Base-by-base conservation (phyloP, 1,140 invertebrate species). In the Conopomorpha cramerella region DNA sequence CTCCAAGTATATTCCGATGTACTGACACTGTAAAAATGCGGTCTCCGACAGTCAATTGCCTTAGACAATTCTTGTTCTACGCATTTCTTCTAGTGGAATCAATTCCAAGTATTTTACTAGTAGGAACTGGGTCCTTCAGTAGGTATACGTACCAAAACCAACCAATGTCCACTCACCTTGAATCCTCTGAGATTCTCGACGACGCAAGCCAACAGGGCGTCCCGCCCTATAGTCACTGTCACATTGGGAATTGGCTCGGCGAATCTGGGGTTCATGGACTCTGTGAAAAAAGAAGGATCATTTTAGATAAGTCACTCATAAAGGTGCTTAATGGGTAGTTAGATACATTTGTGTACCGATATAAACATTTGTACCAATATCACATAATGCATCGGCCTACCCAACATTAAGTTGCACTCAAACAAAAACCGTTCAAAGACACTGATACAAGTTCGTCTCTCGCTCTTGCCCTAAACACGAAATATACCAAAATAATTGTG, bases 201-300 rank as follows among this genome's bases (percentile, higher is more conserved):
- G 19, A 96, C 90, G 56, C 95, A 98, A 2, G 93, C 92, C 33
- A 98, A 78, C 8, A 95, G 72, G 8, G 93, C 94, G 58, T 95
- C 92, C 42, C 91, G 83, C 8, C 93, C 93, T 3, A 92, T 85
- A 10, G 91, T 91, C 1, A 95, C 92, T 2, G 94, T 97, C 29
- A 97, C 90, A 78, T 97, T 97, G 17, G 90, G 88, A 62, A 96
- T 93, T 26, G 90, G 87, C 49, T 95, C 93, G 18, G 93, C 89
- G 62, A 98, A 95, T 62, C 84, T 83, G 6, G 92, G 92, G 46
- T 89, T 81, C 63, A 78, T 71, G 6, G 77, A 73, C 53, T 79
- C 77, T 79, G 71, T n/a, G 33, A 79, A 78, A 41, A 49, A 60
- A 49, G 55, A 15, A 29, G 29, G 26, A 38, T 38, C 32, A 44